A percentile compares a stretch with the other conserved stretches of the same genome.
Conservation (phyloP, 2,888 invertebrate species). For the Aleiodes testaceus region DNA sequence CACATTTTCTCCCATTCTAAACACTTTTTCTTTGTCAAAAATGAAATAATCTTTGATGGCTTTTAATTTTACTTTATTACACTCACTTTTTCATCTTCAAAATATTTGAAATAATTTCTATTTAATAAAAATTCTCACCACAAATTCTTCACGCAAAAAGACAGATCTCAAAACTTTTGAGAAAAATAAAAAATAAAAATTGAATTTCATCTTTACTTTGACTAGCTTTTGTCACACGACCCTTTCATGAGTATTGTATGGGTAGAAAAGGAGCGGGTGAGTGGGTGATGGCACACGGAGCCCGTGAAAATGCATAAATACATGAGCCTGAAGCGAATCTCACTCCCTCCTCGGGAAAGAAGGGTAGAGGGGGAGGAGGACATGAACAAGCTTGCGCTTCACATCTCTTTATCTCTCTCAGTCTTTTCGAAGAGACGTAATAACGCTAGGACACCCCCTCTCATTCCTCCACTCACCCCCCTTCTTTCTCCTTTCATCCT, state of each 20-base stretch:
- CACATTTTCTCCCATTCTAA: neutral
- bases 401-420: slow-evolving; percentile 57
- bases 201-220: slow-evolving; percentile 39
- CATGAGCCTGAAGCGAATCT: slow-evolving; percentile 64
- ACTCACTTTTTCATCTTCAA: no score
- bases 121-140: neutral
- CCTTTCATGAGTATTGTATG: slow-evolving; percentile 39
- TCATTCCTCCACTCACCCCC: neutral
- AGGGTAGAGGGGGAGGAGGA: slow-evolving; percentile 43
- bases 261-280: slow-evolving; percentile 22
- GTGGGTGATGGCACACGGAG: slow-evolving; percentile 26
- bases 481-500: slow-evolving; percentile 40
- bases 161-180: neutral
- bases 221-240: slow-evolving; percentile 44
- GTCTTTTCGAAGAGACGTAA: slow-evolving; percentile 62
- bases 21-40: no score
- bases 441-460: slow-evolving; percentile 63
- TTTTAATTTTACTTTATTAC: no score
- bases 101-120: no score
- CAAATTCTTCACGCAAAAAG: neutral
- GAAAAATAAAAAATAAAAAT: slow-evolving; percentile 20
- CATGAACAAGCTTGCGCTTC: slow-evolving; percentile 60
- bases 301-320: slow-evolving; percentile 69
- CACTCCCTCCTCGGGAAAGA: slow-evolving; percentile 38
- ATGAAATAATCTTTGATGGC: no score